Evolutionary conservation across 2,113 vertebrate species (phyloP), one percentile per base, ranked within the genome.

Genomic region (Stegastes partitus): DNA sequence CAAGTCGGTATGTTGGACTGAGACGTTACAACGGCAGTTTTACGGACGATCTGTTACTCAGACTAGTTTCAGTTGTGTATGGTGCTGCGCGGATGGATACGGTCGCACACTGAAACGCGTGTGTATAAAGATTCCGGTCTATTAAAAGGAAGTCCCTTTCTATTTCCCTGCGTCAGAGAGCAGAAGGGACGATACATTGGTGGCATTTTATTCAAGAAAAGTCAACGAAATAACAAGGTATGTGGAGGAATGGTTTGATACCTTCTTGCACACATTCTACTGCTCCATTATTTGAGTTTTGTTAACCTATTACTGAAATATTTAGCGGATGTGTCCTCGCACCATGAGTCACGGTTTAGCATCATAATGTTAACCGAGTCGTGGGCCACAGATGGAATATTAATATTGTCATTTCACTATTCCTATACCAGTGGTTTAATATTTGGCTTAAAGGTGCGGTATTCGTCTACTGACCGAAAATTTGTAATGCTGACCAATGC

Each of bases 101-200:
- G 28, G 31, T 57, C 55, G 72, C 89, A 87, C 87, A 57, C 66
- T 49, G 59, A 84, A 81, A 59, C 83, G 21, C 79, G 69, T 77
- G 87, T 84, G 84, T 92, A 93, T 94, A 95, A 94, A 95, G 92
- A 95, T 88, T 91, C 88, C 86, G 74, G 84, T 93, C 89, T 87
- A 85, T 89, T 86, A 71, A 90, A 86, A 89, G 75, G 85, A 90
- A 89, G 90, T 84, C 87, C 89, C 92, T 94, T 94, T 95, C 86
- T 65, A 85, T 90, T 93, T 91, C 85, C 85, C 88, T 92, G 90
- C 91, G 89, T 93, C 86, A 89, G 91, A 82, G 89, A 89, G 93
- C 89, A 65, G 86, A 77, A 86, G 94, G 94, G 89, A 91, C 76
- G 23, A 4, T 15, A 55, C 26, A 50, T 88, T 93, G 90, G 89